These are phyloP conservation scores for Microctenopoma steveboyesi DNA, from an alignment of 2,797 vertebrate species.

Conservation along the genomic window DNA sequence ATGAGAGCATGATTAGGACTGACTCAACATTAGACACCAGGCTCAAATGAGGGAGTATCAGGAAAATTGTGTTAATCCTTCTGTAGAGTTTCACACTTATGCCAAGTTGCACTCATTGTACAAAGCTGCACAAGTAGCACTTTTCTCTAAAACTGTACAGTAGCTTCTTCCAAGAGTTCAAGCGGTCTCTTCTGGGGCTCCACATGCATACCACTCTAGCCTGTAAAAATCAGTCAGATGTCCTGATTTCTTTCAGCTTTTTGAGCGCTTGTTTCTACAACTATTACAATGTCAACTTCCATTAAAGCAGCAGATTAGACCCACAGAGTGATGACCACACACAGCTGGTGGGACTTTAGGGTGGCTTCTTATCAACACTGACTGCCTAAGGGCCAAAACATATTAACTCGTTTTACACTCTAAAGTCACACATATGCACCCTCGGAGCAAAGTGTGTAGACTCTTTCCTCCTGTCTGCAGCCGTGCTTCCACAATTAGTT, in stretches of 20 bases:
- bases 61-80: neutral
- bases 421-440: neutral
- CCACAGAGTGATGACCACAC: conserved; percentile 33
- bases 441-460: conserved; percentile 30
- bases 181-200: conserved; percentile 1
- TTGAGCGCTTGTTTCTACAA: conserved; percentile 17
- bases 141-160: neutral
- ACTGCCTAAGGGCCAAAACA: conserved; percentile 19
- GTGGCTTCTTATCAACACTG: conserved; percentile 41
- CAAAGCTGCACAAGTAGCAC: neutral
- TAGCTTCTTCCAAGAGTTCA: neutral
- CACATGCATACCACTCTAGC: neutral
- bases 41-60: neutral
- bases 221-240: conserved; percentile 36
- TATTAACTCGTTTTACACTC: conserved; percentile 40
- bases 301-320: conserved; percentile 36
- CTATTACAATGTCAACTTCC: neutral
- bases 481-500: conserved; percentile 51
- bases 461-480: conserved; percentile 1
- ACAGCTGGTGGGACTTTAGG: conserved; percentile 27
- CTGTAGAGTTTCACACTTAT: neutral
- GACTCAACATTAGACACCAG: neutral
- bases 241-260: conserved; percentile 51
- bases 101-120: neutral
- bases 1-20: neutral